Percentiles rank a stretch among this genome's conserved stretches.
These are phyloP conservation scores for Diplodus sargus DNA, from an alignment of 2,797 vertebrate genomes.

Conservation along the genomic window DNA sequence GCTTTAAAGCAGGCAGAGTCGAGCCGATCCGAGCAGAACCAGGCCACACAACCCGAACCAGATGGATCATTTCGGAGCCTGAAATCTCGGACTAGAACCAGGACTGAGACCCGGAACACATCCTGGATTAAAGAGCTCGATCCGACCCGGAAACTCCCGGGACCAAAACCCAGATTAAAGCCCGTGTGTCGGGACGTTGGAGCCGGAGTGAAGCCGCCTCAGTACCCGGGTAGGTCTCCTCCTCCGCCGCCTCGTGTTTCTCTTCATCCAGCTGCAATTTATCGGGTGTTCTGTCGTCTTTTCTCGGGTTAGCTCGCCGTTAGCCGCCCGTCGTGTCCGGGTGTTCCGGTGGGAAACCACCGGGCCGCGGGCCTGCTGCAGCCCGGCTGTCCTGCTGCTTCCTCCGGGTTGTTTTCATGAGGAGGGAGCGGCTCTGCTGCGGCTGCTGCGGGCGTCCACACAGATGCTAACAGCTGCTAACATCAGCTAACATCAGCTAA, in stretches of 20 bases:
- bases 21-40: slow-evolving; percentile 22
- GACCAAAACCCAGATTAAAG: neutral
- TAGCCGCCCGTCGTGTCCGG: neutral
- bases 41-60: slow-evolving; percentile 32
- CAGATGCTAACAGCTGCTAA: no score
- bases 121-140: neutral
- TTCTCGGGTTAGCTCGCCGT: neutral
- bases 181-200: slow-evolving; percentile 2
- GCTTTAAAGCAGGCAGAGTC: slow-evolving; percentile 61
- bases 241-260: neutral
- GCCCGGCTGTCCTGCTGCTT: slow-evolving; percentile 41
- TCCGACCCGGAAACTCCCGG: neutral
- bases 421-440: slow-evolving; percentile 65
- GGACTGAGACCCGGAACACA: slow-evolving; percentile 6
- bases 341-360: neutral
- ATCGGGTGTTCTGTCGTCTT: neutral
- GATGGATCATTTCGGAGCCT: slow-evolving; percentile 28
- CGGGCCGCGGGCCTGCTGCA: slow-evolving; percentile 30
- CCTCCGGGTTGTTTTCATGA: slow-evolving; percentile 65
- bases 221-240: slow-evolving; percentile 38
- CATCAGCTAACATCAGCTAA: no score
- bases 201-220: slow-evolving; percentile 28
- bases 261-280: neutral
- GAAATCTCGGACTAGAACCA: slow-evolving; percentile 20
- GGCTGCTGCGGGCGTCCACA: neutral